Conservation (phyloP, 2,888 invertebrate genomes). For the Cheilosia vulpina region DNA sequence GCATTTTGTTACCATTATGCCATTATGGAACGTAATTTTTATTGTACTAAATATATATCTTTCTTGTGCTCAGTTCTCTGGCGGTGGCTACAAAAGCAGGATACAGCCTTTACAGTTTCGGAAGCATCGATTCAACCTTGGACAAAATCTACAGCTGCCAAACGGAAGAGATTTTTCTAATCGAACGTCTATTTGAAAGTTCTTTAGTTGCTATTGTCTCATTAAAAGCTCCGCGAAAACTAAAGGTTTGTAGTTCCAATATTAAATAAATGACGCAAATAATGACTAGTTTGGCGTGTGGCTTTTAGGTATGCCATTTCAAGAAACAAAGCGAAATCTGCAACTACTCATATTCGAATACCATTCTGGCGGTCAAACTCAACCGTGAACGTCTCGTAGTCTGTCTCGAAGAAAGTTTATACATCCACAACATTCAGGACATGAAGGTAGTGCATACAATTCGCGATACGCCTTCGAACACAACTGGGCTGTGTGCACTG, state of each 20-base stretch:
- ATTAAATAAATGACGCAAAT: not conserved
- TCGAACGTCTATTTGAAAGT: slow-evolving; percentile 98
- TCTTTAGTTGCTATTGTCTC: slow-evolving; percentile 98
- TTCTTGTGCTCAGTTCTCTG: slow-evolving; percentile 88
- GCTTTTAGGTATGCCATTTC: slow-evolving; percentile 94
- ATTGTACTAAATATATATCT: no score
- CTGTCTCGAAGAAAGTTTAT: slow-evolving; percentile 98
- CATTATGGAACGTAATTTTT: no score
- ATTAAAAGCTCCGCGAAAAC: slow-evolving; percentile 93
- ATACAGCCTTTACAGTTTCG: slow-evolving; percentile 94
- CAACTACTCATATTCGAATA: slow-evolving; percentile 97
- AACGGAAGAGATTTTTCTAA: slow-evolving; percentile 93
- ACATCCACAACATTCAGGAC: slow-evolving; percentile 99
- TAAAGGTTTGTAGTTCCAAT: slow-evolving; percentile 78
- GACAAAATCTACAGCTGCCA: slow-evolving; percentile 95
- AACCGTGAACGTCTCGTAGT: slow-evolving; percentile 98
- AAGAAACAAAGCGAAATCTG: slow-evolving; percentile 99
- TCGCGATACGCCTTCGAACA: slow-evolving; percentile 98
- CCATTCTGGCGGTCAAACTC: slow-evolving; percentile 96
- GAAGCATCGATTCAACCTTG: slow-evolving; percentile 90
- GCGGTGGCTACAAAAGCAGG: slow-evolving; percentile 96
- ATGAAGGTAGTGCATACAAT: slow-evolving; percentile 99
- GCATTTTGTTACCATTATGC: no score
- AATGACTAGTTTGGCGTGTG: slow-evolving; percentile 56
- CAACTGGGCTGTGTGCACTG: slow-evolving; percentile 95